Evolutionary conservation across 2,888 invertebrate species (phyloP).

Genomic region (Cheilosia grossa): DNA sequence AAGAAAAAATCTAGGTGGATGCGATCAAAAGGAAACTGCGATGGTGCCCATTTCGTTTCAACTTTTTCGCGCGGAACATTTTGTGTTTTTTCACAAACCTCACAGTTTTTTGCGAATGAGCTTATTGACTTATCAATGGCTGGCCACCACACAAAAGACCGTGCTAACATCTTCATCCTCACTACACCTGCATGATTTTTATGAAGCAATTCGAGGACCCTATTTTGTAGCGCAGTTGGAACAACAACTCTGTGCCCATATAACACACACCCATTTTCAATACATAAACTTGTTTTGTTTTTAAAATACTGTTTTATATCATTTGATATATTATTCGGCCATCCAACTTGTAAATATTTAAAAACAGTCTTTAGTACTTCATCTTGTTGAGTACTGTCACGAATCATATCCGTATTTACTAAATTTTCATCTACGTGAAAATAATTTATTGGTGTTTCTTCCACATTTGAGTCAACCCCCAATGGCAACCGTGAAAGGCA

Average conservation of each 20-base stretch:
- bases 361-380: not conserved
- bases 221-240: not conserved
- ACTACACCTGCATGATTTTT: slow-evolving; percentile 3
- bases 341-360: not conserved
- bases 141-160: slow-evolving; percentile 33
- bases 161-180: slow-evolving; percentile 35
- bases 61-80: slow-evolving; percentile 29
- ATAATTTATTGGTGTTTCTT: slow-evolving; percentile 11
- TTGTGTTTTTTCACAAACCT: slow-evolving; percentile 29
- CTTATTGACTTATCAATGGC: slow-evolving; percentile 13
- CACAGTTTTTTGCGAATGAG: not conserved
- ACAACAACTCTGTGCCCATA: slow-evolving; percentile 33
- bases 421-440: slow-evolving; percentile 26
- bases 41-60: slow-evolving; percentile 19
- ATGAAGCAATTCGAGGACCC: not conserved
- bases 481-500: slow-evolving; percentile 3
- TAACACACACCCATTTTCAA: slow-evolving; percentile 24
- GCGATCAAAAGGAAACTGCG: slow-evolving; percentile 23
- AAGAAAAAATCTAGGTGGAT: slow-evolving; percentile 13
- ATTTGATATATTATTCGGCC: slow-evolving; percentile 13
- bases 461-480: slow-evolving; percentile 5
- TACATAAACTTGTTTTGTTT: slow-evolving; percentile 20
- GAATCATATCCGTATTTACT: not conserved
- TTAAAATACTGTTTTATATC: slow-evolving; percentile 19
- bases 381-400: slow-evolving; percentile 1